Evolutionary conservation across 2,888 invertebrate species (phyloP), one percentile per base, ranked within the genome.

Genomic region (Spilosoma lubricipeda): DNA sequence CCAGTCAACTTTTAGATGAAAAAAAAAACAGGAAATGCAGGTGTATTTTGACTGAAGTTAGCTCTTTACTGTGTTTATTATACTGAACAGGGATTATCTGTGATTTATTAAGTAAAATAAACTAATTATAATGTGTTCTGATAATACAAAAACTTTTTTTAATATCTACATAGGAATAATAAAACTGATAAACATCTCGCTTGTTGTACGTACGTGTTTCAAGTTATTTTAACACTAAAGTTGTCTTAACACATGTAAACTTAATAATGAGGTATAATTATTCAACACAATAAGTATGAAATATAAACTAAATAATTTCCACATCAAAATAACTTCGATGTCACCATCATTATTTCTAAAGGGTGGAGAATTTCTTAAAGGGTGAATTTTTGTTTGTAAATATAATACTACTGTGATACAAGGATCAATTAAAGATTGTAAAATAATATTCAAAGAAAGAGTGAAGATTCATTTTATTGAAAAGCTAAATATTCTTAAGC

Each of bases 371-470:
- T 81, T 84, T 83, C 82, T 79, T 78, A 82, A 77, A 80, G 81
- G 82, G 82, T 84, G 67, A 64, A 80, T 82, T 84, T 85, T 85
- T 85, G 86, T 87, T 87, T 87, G 87, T 83, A 84, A 86, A 87
- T 80, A 80, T 86, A 85, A 88, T 87, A 88, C 86, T 86, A 80
- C 80, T 84, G 84, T 83, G 79, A 77, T 80, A 73, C 78, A 69
- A 76, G 76, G 77, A 79, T 81, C 84, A 87, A 87, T 87, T 87
- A 87, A 81, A 80, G 79, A 80, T 82, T 75, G 79, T 77, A 80
- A 82, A 82, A 78, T 81, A 74, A 79, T 80, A 82, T 85, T 48
- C 5, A 67, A 67, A 67, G 65, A 67, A 70, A 70, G 36, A 33
- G n/a, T 67, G 42, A 67, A 70, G 52, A 71, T n/a, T n/a, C 69